Evolutionary conservation across 1,140 invertebrate genomes (phyloP), one percentile per base, ranked within the genome.

Genomic region (Acyrthosiphon pisum): DNA sequence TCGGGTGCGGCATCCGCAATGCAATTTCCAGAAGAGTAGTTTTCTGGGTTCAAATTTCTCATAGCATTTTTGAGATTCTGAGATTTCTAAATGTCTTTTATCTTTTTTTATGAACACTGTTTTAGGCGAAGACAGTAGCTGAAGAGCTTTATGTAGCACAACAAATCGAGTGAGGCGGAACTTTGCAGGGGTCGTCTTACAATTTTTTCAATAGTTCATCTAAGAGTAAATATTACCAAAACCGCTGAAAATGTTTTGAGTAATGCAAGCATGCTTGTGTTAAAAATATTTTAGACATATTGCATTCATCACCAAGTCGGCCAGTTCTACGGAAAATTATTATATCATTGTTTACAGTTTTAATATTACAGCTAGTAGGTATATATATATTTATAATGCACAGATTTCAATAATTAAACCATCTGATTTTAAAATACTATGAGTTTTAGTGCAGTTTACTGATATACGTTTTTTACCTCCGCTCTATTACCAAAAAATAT

Each of bases 291-390:
- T n/a, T 76, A 76, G 0, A 76, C n/a, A n/a, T 35, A n/a, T 6
- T 0, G 4, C 4, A n/a, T 1, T 6, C 30, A n/a, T 30, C 6
- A n/a, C 14, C 14, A 2, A 18, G 14, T 30, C 6, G 14, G 4
- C 14, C 0, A 18, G 14, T 76, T 76, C n/a, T 6, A 2, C 30
- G n/a, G 14, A n/a, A 76, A n/a, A 76, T 76, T 18, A 76, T n/a
- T 68, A n/a, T 11, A 68, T n/a, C 60, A 68, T 76, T n/a, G 4
- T 14, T n/a, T 18, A 35, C 1, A 76, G 3, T 76, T 18, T n/a
- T 76, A n/a, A n/a, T n/a, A 14, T 76, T n/a, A 35, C 60, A 76
- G 41, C 41, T 41, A 41, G 14, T 53, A 50, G 48, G 0, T 23
- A 53, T 53, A 53, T 6, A 26, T 18, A 60, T 56, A 8, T 68